Evolutionary conservation across 30 jellyfish, hydroid and myxozoan species (phyloP).

Genomic region (Cassiopea xamachana): DNA sequence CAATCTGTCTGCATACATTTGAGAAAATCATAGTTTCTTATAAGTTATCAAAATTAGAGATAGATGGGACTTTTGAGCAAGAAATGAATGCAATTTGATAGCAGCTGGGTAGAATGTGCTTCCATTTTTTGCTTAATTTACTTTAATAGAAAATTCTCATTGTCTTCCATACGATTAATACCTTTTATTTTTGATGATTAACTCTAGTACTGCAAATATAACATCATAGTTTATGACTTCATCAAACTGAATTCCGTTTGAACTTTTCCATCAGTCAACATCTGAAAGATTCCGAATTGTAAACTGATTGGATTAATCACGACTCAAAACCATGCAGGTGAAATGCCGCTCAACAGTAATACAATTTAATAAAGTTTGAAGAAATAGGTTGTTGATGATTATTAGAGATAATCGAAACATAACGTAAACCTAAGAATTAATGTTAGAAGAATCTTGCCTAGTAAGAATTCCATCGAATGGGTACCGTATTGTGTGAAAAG

Average conservation of each 20-base stretch:
- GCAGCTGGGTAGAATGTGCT: too few relatives aligned
- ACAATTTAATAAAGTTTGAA: neutral
- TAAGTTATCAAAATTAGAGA: too few relatives aligned
- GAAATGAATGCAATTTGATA: too few relatives aligned
- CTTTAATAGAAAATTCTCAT: too few relatives aligned
- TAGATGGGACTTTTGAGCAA: too few relatives aligned
- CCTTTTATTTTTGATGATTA: neutral
- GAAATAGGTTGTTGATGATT: neutral
- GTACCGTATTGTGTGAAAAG: neutral
- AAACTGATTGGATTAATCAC: neutral
- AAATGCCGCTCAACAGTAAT: neutral
- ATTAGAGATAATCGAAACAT: neutral
- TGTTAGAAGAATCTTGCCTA: neutral
- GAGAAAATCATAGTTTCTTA: too few relatives aligned
- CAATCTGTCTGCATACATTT: too few relatives aligned
- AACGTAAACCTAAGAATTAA: neutral
- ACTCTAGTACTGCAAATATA: neutral
- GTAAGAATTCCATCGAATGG: neutral
- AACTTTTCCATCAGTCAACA: neutral
- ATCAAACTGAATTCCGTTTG: neutral
- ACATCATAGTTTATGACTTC: neutral
- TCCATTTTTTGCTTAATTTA: too few relatives aligned
- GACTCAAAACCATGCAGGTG: neutral
- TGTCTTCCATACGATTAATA: neutral
- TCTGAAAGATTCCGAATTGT: neutral